Percentiles rank a stretch among this genome's conserved stretches.
phyloP scores from a whole-genome alignment of 2,888 invertebrate species.

The Busseola fusca region DNA sequence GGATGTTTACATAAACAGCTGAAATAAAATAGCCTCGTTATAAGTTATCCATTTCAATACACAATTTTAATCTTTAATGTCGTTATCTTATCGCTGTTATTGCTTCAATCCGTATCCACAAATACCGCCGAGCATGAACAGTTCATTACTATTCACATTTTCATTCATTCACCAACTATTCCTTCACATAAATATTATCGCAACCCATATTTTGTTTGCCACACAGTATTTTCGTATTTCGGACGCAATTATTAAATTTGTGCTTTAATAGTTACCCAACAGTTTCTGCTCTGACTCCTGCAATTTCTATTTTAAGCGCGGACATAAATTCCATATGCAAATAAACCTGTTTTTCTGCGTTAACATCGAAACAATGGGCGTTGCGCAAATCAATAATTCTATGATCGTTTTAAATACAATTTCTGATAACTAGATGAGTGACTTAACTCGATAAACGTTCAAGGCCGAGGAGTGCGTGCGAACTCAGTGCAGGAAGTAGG shows the following conservation, averaged over 20 bases:
- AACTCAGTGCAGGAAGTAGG: slow-evolving; percentile 77
- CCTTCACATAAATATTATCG: slow-evolving; percentile 37
- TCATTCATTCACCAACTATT: slow-evolving; percentile 46
- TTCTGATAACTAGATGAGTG: slow-evolving; percentile 50
- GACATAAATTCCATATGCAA: slow-evolving; percentile 61
- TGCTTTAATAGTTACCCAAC: slow-evolving; percentile 58
- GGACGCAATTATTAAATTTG: slow-evolving; percentile 37
- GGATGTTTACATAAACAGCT: not conserved
- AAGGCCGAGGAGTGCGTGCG: slow-evolving; percentile 70
- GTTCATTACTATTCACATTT: slow-evolving; percentile 28
- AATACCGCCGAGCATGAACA: slow-evolving; percentile 23
- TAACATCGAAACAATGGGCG: slow-evolving; percentile 50
- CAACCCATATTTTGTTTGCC: slow-evolving; percentile 40
- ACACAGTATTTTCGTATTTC: slow-evolving; percentile 34
- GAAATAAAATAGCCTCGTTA: slow-evolving; percentile 11
- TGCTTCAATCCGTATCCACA: slow-evolving; percentile 38
- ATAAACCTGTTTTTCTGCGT: slow-evolving; percentile 58
- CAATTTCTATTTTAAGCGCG: slow-evolving; percentile 51
- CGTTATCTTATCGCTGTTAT: slow-evolving; percentile 44
- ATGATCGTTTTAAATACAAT: slow-evolving; percentile 41
- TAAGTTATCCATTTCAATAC: slow-evolving; percentile 28
- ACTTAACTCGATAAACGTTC: slow-evolving; percentile 53
- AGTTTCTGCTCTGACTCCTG: slow-evolving; percentile 62
- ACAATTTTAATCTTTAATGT: slow-evolving; percentile 47
- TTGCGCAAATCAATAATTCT: slow-evolving; percentile 44